Evolutionary conservation across 1,140 invertebrate genomes (phyloP).

Genomic region (Cheumatopsyche charites): DNA sequence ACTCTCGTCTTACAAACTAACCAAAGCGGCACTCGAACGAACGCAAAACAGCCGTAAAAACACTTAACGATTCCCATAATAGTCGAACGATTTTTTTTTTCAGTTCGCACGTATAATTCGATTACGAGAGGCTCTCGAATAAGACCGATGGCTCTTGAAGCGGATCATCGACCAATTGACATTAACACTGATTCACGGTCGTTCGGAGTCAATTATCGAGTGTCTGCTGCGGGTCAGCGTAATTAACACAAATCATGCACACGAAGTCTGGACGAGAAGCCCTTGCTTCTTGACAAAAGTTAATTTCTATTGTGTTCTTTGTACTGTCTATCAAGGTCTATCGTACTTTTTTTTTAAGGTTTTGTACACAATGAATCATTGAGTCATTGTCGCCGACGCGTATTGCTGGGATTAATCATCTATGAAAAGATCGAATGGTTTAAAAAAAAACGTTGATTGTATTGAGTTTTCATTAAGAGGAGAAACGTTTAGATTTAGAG

Average conservation of each 20-base stretch:
- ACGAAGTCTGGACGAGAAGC: too few species aligned
- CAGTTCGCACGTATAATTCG: neutral
- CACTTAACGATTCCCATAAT: too few species aligned
- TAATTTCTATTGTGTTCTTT: neutral
- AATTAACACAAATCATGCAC: constrained; percentile 6
- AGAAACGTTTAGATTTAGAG: neutral
- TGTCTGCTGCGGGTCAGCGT: constrained; percentile 4
- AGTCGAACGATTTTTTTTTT: too few species aligned
- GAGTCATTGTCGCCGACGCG: constrained; percentile 1
- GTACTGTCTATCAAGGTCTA: neutral
- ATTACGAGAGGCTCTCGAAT: neutral
- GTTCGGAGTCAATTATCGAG: constrained; percentile 8
- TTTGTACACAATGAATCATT: neutral
- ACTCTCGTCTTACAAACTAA: constrained; percentile 9
- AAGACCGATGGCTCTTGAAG: neutral
- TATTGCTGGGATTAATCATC: neutral
- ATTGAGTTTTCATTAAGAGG: too few species aligned
- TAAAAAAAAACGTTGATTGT: too few species aligned
- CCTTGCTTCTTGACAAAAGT: too few species aligned
- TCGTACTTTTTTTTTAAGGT: neutral
- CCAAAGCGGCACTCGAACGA: neutral
- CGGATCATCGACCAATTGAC: constrained; percentile 10
- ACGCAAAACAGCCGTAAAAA: neutral
- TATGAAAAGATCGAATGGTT: neutral
- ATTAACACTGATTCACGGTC: constrained; percentile 26